Evolutionary conservation across 2,888 invertebrate species (phyloP).

Genomic region (Linhomoeus sp.): DNA sequence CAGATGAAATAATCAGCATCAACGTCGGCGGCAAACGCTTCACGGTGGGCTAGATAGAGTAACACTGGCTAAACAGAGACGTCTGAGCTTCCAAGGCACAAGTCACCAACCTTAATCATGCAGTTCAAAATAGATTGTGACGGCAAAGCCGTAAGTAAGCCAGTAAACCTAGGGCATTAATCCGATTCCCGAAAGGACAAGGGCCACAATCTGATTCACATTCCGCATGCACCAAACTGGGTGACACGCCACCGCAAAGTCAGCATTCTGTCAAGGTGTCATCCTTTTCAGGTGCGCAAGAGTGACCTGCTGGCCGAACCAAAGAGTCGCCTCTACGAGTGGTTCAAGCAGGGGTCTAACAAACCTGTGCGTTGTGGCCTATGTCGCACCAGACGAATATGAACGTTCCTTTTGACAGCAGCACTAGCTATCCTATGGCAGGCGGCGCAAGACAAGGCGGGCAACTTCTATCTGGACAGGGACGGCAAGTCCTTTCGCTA

Average conservation of each 20-base stretch:
- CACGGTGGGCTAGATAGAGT: slow-evolving; percentile 18
- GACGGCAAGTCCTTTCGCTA: slow-evolving; percentile 95
- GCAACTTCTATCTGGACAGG: slow-evolving; percentile 84
- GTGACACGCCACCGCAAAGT: too few species aligned
- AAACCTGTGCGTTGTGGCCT: not conserved
- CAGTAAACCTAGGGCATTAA: too few species aligned
- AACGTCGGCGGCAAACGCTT: slow-evolving; percentile 27
- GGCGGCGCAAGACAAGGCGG: slow-evolving; percentile 7
- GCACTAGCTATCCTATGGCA: too few species aligned
- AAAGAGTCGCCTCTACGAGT: slow-evolving; percentile 11
- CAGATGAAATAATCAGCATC: slow-evolving; percentile 24
- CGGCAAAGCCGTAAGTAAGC: too few species aligned
- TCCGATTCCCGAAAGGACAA: too few species aligned
- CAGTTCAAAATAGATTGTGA: too few species aligned
- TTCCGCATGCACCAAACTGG: too few species aligned
- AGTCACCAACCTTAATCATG: too few species aligned
- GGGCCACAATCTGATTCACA: too few species aligned
- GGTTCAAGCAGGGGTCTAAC: slow-evolving; percentile 3
- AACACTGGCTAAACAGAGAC: too few species aligned
- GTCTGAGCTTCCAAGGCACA: too few species aligned
- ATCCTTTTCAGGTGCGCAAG: slow-evolving; percentile 13
- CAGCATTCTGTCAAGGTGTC: too few species aligned
- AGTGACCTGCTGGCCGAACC: slow-evolving; percentile 23
- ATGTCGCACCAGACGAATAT: not conserved
- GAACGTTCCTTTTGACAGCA: not conserved